Evolutionary conservation across 2,797 vertebrate genomes (phyloP), one percentile per base, ranked within the genome.

Genomic region (Crocidura indochinensis): DNA sequence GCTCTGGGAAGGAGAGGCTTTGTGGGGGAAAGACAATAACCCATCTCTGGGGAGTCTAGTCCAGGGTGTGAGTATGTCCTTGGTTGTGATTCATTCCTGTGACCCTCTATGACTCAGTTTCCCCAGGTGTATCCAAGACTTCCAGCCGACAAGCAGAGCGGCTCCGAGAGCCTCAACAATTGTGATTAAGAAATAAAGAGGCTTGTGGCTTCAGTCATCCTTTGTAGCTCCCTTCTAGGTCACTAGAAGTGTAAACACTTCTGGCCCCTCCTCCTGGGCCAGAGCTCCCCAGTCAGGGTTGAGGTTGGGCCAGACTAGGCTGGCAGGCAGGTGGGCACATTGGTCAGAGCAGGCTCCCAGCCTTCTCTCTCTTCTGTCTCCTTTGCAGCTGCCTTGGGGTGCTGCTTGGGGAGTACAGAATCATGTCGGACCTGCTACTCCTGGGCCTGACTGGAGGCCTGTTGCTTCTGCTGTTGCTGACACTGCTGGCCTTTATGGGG

Each of bases 401-500:
- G n/a, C 2, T 81, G 49, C 14, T 38, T 8, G 84, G 96, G 94
- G 62, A 46, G 87, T 53, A 72, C 94, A 94, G 68, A 95, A 68
- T 96, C 97, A 99, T 99, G 98, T 96, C 98, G 0, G 99, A 99
- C 96, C 98, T 98, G 97, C 84, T 98, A 24, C 97, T 98, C 38
- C 95, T 99, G 15, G 98, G 98, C 88, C 96, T 98, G 90, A 98
- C 98, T 1, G 93, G 94, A 0, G 97, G 91, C 51, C 91, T 99
- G 93, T 87, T 98, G 1, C 9, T 97, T 20, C 95, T 98, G 95
- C 97, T 99, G 76, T 94, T 99, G 80, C 96, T 98, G 60, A 98
- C 98, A 0, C 17, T 98, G 76, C 98, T 98, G 0, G 98, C 96
- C 12, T 99, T 98, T 3, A 96, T 97, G 0, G 94, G 98, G 88